Base-by-base conservation (phyloP, 30 jellyfish, hydroid and myxozoan species). In the Pelagia noctiluca region DNA sequence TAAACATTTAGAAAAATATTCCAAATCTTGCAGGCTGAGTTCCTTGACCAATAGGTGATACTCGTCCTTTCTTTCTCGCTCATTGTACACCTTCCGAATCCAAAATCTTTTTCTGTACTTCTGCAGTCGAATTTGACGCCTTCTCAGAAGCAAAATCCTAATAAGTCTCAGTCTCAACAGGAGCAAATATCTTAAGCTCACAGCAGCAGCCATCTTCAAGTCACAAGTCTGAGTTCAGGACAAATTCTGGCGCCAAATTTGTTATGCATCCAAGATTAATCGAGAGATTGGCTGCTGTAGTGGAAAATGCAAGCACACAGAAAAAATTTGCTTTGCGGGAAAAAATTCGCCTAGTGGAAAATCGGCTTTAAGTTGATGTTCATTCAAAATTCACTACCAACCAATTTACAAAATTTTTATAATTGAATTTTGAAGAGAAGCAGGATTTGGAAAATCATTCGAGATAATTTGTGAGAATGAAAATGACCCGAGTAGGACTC, bases 1-100 rank as follows among this genome's bases (percentile, higher is more conserved):
- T 23, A 73, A 73, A 42, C 76, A 48, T 33, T 33, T 61, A 23
- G 11, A 69, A 35, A 69, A 69, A 38, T 69, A 69, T 69, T 69
- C n/a, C n/a, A n/a, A n/a, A n/a, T n/a, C n/a, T n/a, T n/a, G n/a
- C n/a, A n/a, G n/a, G 34, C 21, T 29, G 33, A 75, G 76, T 48
- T 75, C 76, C 16, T 38, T 47, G 18, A 76, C 65, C 22, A 61
- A 48, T 19, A 79, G 82, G 50, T 79, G 82, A 42, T 30, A 79
- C 37, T 63, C 90, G 8, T 75, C 90, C 21, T 78, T 78, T 13
- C 50, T 35, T 54, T 48, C 49, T 1, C 85, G 67, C 50, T 73
- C 88, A 23, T 53, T 36, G 88, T 76, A 62, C 21, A 79, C 63
- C 53, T 79, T 79, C 33, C 84, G 54, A 32, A 65, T 48, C 90